These are phyloP conservation scores for Mus spretus DNA, from an alignment of 2,797 vertebrate species.

Conservation along the genomic window DNA sequence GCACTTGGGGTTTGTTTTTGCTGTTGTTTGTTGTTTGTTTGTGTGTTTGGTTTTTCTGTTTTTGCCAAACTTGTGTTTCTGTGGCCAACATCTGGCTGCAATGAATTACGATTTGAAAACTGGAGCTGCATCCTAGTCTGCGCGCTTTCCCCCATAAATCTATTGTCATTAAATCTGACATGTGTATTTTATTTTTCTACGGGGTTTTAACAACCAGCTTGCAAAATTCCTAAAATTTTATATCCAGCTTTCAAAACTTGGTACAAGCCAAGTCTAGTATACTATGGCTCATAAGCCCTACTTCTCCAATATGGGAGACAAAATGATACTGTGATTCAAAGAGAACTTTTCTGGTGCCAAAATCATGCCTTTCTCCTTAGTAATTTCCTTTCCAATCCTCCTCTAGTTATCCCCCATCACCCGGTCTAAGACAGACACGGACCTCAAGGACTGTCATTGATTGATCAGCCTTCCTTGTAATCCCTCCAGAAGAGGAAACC, in stretches of 20 bases:
- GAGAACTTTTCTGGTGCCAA: neutral
- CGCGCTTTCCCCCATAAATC: constrained; percentile 63
- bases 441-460: neutral
- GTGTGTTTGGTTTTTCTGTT: neutral
- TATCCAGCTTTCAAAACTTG: constrained; percentile 14
- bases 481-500: neutral
- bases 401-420: neutral
- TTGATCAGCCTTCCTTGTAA: neutral
- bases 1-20: neutral
- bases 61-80: constrained; percentile 71
- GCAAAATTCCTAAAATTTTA: constrained; percentile 70
- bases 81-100: constrained; percentile 44
- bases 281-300: neutral
- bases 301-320: neutral
- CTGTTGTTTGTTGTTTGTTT: neutral
- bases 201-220: constrained; percentile 60
- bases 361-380: constrained; percentile 29
- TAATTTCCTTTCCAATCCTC: neutral
- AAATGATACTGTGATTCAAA: constrained; percentile 46
- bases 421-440: neutral
- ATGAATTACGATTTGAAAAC: constrained; percentile 58
- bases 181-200: constrained; percentile 71
- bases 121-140: constrained; percentile 32
- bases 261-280: constrained; percentile 2
- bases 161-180: constrained; percentile 71